phyloP scores from a whole-genome alignment of 2,888 invertebrate genomes.

The Folsomia manolachei region DNA sequence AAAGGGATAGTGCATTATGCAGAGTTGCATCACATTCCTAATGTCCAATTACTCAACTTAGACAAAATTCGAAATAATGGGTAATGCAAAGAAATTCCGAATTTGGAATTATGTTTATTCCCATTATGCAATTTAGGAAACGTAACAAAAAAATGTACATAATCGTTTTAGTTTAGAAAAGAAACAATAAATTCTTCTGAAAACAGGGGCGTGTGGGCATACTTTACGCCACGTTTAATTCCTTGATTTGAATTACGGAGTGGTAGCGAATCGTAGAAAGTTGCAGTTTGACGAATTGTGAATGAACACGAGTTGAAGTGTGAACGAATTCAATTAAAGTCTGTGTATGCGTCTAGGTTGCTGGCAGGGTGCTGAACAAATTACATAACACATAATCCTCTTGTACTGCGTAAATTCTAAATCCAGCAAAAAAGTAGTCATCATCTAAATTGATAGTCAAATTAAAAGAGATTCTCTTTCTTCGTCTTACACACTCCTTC shows the following conservation, averaged over 20 bases:
- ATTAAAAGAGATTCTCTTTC: neutral
- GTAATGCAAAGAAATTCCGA: no score
- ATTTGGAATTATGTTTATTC: no score
- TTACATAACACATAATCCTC: no score
- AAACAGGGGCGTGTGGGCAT: neutral
- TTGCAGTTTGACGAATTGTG: neutral
- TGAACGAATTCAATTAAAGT: neutral
- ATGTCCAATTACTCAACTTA: no score
- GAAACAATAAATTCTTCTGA: no score
- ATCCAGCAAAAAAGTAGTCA: neutral
- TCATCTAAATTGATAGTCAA: neutral
- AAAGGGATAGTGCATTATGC: no score
- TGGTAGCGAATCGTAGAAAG: neutral
- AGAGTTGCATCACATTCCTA: no score
- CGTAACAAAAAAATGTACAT: no score
- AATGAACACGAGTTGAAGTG: neutral
- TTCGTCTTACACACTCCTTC: neutral
- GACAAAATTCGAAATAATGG: no score
- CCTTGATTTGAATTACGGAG: conserved; percentile 12
- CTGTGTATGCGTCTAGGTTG: neutral
- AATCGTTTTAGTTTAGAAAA: no score
- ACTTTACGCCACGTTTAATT: conserved; percentile 5
- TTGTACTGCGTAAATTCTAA: no score
- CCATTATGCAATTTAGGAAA: no score
- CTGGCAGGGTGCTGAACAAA: neutral